Percentiles rank a stretch among this genome's conserved stretches.
Conservation (phyloP, 2,888 invertebrate genomes). For the Xanthostigma xanthostigma region DNA sequence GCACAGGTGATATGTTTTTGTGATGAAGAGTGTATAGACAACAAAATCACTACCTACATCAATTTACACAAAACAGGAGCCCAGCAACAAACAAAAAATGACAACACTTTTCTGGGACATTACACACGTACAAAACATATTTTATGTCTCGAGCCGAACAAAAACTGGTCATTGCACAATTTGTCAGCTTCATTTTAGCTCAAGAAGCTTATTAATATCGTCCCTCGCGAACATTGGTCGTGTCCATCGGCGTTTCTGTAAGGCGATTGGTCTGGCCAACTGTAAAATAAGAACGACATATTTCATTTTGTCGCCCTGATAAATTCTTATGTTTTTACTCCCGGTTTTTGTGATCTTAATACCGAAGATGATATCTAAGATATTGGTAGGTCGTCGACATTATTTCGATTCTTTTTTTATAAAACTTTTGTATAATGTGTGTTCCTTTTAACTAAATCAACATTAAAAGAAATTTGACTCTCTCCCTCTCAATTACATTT, state of each 20-base stretch:
- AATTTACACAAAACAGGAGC: not conserved
- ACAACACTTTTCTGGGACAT: not conserved
- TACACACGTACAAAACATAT: not conserved
- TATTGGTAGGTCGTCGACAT: not conserved
- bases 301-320: conserved; percentile 22
- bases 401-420: no score
- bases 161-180: not conserved
- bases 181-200: not conserved
- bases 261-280: conserved; percentile 11
- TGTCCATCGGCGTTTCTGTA: not conserved
- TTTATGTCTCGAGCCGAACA: not conserved
- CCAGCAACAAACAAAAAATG: not conserved
- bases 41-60: not conserved
- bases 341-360: not conserved
- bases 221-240: not conserved
- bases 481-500: no score
- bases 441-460: no score
- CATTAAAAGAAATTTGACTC: no score
- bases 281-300: conserved; percentile 18
- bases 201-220: not conserved
- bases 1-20: not conserved
- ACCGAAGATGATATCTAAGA: not conserved
- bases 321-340: conserved; percentile 13
- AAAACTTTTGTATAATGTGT: no score
- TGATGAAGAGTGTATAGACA: not conserved